Percentiles rank a stretch among this genome's conserved stretches.
phyloP scores from a whole-genome alignment of 2,113 vertebrate species.

The Calonectris borealis region DNA sequence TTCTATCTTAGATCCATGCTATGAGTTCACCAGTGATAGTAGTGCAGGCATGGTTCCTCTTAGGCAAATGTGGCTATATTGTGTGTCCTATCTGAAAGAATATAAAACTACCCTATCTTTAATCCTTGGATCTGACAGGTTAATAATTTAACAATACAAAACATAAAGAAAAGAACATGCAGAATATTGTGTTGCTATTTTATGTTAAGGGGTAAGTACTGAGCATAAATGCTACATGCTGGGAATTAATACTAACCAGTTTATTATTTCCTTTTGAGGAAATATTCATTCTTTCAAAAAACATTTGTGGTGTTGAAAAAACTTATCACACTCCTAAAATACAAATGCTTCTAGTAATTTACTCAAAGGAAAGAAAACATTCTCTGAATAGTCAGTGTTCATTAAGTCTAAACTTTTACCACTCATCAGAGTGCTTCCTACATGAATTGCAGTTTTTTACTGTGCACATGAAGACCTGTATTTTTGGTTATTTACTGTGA shows the following conservation, averaged over 20 bases:
- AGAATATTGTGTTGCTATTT: not conserved
- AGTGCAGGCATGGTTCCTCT: not conserved
- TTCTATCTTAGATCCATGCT: not conserved
- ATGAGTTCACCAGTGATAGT: not conserved
- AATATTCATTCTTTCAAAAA: not conserved
- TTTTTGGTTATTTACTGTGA: not conserved
- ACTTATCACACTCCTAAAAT: not conserved
- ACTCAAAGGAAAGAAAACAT: not conserved
- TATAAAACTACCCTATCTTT: not conserved
- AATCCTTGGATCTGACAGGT: not conserved
- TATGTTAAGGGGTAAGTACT: not conserved
- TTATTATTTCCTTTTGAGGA: not conserved
- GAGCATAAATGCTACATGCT: not conserved
- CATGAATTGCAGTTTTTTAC: not conserved
- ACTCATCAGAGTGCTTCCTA: not conserved
- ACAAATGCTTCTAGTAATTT: not conserved
- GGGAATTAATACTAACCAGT: not conserved
- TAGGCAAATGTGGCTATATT: not conserved
- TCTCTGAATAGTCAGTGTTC: not conserved
- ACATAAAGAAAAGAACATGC: not conserved
- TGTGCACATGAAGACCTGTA: not conserved
- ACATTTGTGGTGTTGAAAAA: not conserved
- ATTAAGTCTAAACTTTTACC: not conserved
- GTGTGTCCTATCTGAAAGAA: accelerated
- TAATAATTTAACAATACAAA: not conserved